Conservation (phyloP, 2,113 vertebrate genomes). For the Mustela lutreola region DNA sequence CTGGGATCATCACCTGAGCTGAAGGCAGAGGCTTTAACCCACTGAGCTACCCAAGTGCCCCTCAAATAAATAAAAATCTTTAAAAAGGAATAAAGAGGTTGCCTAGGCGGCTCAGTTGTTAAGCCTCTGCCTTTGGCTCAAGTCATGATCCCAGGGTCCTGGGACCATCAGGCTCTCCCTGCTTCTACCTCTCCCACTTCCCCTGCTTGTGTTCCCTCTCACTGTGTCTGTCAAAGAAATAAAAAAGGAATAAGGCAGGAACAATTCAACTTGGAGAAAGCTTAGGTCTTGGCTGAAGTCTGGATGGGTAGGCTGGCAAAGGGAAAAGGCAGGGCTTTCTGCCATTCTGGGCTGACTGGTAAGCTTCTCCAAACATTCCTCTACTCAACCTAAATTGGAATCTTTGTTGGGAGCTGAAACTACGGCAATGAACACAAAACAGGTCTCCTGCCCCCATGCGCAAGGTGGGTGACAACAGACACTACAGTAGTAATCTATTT, state of each 20-base stretch:
- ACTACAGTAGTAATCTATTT: not conserved
- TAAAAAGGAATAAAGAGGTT: no score
- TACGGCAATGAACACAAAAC: not conserved
- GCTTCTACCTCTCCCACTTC: no score
- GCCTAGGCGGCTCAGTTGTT: no score
- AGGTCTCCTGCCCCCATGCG: not conserved
- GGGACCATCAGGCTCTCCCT: no score
- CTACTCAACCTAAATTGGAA: not conserved
- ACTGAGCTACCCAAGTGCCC: no score
- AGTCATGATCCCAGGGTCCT: no score
- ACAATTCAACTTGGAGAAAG: not conserved
- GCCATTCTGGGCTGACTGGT: slow-evolving; percentile 89
- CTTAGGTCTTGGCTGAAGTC: not conserved
- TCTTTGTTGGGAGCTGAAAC: not conserved
- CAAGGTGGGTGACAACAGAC: not conserved
- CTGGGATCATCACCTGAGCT: no score
- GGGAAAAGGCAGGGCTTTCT: not conserved
- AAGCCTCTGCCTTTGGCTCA: no score
- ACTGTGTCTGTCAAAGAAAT: no score
- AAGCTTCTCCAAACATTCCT: not conserved
- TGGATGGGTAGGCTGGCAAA: not conserved
- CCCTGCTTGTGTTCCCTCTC: no score
- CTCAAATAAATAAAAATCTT: no score
- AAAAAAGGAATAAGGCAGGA: not conserved
- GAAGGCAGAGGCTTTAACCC: no score